Evolutionary conservation across 2,797 vertebrate species (phyloP), one percentile per base, ranked within the genome.

Genomic region (Luscinia luscinia): DNA sequence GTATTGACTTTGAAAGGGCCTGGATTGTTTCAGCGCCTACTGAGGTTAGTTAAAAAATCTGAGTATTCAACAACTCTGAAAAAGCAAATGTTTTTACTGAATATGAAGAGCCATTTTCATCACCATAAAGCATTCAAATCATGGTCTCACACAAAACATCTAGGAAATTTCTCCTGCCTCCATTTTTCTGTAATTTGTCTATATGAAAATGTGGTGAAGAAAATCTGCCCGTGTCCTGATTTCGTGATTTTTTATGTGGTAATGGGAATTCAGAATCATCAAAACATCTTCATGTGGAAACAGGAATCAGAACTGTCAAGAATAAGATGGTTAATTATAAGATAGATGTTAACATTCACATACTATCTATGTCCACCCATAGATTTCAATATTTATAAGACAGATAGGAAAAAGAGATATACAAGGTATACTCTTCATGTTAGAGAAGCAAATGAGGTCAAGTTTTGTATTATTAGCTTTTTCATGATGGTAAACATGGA

Each of bases 1-100:
- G 61, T 67, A 70, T 46, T 83, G 79, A 58, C 38, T 94, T 85
- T 75, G 34, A 93, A 85, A 84, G 62, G 62, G 18, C 28, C 49
- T 93, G 52, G 36, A 61, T 91, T 88, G 58, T 86, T 69, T 94
- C 62, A 59, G 48, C 28, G 84, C 15, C 54, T 78, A 26, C 18
- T n/a, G 28, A 81, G 40, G 40, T 51, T 49, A 72, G 24, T 22
- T 41, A 17, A 81, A 86, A 93, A 80, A 87, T 10, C 24, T 40
- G n/a, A 83, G 30, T 3, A 1, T 63, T 80, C 52, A 49, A 63
- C 21, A 57, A 3, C 41, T 46, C 43, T 75, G 54, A 41, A 80
- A 83, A 93, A 58, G 5, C 8, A 75, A 59, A 41, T 40, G 4
- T 62, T 81, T 68, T 46, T 52, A 17, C 27, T 78, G 20, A 70